Evolutionary conservation across 1,140 invertebrate genomes (phyloP), one percentile per base, ranked within the genome.

Genomic region (Bombus picipes): DNA sequence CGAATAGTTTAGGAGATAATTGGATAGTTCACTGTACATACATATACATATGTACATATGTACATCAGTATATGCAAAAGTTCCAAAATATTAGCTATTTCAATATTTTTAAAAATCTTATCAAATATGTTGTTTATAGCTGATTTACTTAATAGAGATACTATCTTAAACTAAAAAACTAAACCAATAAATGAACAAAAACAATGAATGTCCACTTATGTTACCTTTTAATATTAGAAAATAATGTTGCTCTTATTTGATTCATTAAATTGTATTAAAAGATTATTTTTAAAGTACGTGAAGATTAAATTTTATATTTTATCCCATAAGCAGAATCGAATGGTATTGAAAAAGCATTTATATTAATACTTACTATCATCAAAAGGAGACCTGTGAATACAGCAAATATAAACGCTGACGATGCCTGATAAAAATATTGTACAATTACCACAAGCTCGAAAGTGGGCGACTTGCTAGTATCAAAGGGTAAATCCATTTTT

Each of bases 401-500:
- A 22, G 80, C 62, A 34, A 82, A 80, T 25, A 71, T 41, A 8
- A 73, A 84, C 3, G 88, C 78, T 37, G 81, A 12, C 4, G 73
- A 39, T 22, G 68, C 68, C 28, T 84, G 70, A 66, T 82, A 86
- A 37, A 89, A 37, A 13, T 81, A 72, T 34, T 89, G 81, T 41
- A 32, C 34, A 28, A 32, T 62, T 75, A 87, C 28, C 53, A 90
- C 78, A 6, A 89, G 39, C 59, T 90, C 85, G 74, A 89, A 90
- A 78, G 73, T 65, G 1, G 89, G 88, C 22, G 88, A 90, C 6
- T 15, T 62, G 22, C 12, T 53, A 13, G 43, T 82, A 22, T 87
- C 78, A 70, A 89, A 90, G 13, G 88, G 85, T 32, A 89, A 75
- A 15, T 90, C 85, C 85, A 89, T 89, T 34, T 85, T 87, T 18